These are phyloP conservation scores for Notechis scutatus DNA, from an alignment of 2,113 vertebrate species.

Conservation along the genomic window DNA sequence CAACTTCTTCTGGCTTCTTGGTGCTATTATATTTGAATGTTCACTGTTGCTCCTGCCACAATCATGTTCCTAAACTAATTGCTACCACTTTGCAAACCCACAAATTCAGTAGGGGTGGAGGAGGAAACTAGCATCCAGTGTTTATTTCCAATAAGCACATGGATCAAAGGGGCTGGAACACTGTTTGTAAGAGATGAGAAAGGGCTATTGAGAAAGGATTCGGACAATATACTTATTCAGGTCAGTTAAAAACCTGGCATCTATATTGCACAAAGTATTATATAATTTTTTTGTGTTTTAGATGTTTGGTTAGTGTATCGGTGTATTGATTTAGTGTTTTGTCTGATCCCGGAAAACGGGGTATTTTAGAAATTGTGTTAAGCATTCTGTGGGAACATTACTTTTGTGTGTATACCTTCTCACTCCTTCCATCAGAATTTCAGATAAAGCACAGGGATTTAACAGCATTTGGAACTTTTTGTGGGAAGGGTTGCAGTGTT, in stretches of 20 bases:
- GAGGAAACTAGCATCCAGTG: neutral
- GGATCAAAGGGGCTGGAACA: neutral
- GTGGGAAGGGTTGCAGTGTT: neutral
- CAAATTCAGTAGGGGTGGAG: neutral
- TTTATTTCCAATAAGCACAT: neutral
- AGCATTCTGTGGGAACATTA: neutral
- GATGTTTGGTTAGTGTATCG: neutral
- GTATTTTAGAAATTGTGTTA: neutral
- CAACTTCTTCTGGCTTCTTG: neutral
- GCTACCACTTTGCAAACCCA: neutral
- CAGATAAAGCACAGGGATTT: neutral
- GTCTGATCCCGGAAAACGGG: neutral
- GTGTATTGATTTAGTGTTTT: neutral
- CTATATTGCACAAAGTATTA: neutral
- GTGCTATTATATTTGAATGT: neutral
- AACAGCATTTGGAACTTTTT: neutral
- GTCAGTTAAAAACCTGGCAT: neutral
- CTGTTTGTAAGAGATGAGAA: neutral
- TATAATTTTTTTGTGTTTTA: neutral
- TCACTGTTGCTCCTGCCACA: neutral
- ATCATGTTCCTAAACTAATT: neutral
- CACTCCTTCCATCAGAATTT: neutral
- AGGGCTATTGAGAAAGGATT: neutral
- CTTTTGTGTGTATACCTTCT: too few species aligned
- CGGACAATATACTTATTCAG: neutral